Base-by-base conservation (phyloP, 2,888 invertebrate genomes). In the Diogma glabrata region DNA sequence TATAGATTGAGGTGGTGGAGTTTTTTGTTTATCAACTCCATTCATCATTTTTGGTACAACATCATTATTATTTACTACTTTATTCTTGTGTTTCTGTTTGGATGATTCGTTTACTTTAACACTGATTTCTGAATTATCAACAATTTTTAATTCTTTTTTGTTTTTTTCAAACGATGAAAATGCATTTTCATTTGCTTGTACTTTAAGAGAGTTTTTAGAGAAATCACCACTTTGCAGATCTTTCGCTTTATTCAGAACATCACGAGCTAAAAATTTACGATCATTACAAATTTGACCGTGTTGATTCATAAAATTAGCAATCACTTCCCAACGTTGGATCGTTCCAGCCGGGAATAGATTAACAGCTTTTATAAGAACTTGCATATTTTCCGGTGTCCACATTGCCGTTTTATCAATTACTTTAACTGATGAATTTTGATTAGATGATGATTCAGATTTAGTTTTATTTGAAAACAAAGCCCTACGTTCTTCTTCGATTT, bases 321-420 rank as follows among this genome's bases (percentile, higher is more conserved):
- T 92, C 0, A 95, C 92, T 47, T 94, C 92, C 89, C 89, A 88
- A 38, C 93, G 78, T 64, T 92, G 88, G 62, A 84, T 87, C 0
- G 97, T 99, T 14, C 93, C 99, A 6, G 96, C 95, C 0, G 99
- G 99, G 67, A 96, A 99, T 4, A 97, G 70, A 71, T 97, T 97
- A 0, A 97, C 95, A 17, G 94, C 95, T 70, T 99, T 99, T 50
- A 97, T 93, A 3, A 99, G 76, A 45, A 92, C 72, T 63, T 92
- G 90, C 17, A 92, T 75, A 66, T 93, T 90, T 54, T 87, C 87
- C 49, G 81, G 80, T 12, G 78, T 78, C 99, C 99, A 99, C 52
- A 68, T 53, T 9, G 65, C 63, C 6, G 63, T 61, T 50, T 66
- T 66, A 49, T 65, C 64, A 8, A 54, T 28, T 6, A 43, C 19